A percentile compares a stretch with the other conserved stretches of the same genome.
Evolutionary conservation across 2,797 vertebrate species (phyloP).

Genomic region (Silurus aristotelis): DNA sequence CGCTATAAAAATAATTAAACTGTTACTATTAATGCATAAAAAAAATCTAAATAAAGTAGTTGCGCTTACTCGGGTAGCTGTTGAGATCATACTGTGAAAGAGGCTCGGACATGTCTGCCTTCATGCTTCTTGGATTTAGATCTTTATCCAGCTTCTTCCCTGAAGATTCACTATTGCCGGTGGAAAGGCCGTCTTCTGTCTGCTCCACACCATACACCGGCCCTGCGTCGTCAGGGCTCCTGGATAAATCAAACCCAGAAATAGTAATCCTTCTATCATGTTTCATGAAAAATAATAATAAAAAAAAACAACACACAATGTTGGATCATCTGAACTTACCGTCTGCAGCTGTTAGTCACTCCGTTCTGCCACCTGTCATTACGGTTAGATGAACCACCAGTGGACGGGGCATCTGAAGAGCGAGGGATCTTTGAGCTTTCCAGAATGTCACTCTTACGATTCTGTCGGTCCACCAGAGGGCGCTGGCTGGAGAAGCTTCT

Average conservation of each 20-base stretch:
- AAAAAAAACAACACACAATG: no score
- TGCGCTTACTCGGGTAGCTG: constrained; percentile 85
- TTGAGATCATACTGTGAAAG: constrained; percentile 87
- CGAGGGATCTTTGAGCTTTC: constrained; percentile 80
- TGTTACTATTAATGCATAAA: background rate
- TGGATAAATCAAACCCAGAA: constrained; percentile 49
- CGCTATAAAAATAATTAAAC: background rate
- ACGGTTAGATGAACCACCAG: constrained; percentile 64
- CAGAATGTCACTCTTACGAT: constrained; percentile 87
- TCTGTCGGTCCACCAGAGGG: constrained; percentile 89
- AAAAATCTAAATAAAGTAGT: background rate
- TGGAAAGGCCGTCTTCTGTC: constrained; percentile 69
- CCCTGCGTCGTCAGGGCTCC: constrained; percentile 83
- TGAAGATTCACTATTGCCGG: constrained; percentile 65
- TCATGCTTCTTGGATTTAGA: constrained; percentile 73
- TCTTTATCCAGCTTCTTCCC: constrained; percentile 87
- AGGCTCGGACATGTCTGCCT: constrained; percentile 80
- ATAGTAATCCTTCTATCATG: background rate
- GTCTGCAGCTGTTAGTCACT: constrained; percentile 80
- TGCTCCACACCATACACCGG: constrained; percentile 83
- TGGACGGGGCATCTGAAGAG: constrained; percentile 71
- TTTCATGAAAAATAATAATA: background rate
- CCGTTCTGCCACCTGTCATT: constrained; percentile 87
- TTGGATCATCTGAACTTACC: constrained; percentile 69
- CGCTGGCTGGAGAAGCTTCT: constrained; percentile 97